phyloP scores from a whole-genome alignment of 2,797 vertebrate genomes.

The Hylomyscus alleni region DNA sequence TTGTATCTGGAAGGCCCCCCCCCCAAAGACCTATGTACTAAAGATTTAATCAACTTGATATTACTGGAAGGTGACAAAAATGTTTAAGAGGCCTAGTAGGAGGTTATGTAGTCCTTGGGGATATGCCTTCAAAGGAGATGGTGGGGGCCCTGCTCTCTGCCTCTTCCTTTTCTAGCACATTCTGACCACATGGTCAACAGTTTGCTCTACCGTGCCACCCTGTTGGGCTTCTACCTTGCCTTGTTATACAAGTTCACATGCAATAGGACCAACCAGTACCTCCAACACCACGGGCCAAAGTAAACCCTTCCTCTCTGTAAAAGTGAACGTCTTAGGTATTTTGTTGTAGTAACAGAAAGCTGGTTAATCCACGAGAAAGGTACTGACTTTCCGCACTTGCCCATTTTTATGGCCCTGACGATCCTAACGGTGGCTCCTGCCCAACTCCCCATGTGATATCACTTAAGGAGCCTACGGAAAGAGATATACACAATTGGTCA shows the following conservation, averaged over 20 bases:
- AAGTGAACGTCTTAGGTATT: not conserved
- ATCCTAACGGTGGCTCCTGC: not conserved
- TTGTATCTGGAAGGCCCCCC: not conserved
- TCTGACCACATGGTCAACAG: not conserved
- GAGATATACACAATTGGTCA: not conserved
- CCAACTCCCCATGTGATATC: not conserved
- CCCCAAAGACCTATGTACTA: not conserved
- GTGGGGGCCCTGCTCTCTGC: too few species aligned
- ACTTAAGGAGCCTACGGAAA: not conserved
- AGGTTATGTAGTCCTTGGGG: not conserved
- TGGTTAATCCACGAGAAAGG: not conserved
- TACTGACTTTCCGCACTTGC: not conserved
- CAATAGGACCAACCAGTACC: not conserved
- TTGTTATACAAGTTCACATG: not conserved
- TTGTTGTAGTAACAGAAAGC: not conserved
- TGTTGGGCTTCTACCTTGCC: not conserved
- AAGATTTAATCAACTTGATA: not conserved
- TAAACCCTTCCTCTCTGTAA: not conserved
- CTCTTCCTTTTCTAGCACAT: not conserved
- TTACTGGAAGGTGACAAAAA: not conserved
- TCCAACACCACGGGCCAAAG: not conserved
- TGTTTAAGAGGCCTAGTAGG: not conserved
- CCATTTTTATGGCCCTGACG: not conserved
- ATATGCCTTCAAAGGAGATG: too few species aligned
- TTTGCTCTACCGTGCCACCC: not conserved